Evolutionary conservation across 2,113 vertebrate species (phyloP), one percentile per base, ranked within the genome.

Genomic region (Puntigrus tetrazona): DNA sequence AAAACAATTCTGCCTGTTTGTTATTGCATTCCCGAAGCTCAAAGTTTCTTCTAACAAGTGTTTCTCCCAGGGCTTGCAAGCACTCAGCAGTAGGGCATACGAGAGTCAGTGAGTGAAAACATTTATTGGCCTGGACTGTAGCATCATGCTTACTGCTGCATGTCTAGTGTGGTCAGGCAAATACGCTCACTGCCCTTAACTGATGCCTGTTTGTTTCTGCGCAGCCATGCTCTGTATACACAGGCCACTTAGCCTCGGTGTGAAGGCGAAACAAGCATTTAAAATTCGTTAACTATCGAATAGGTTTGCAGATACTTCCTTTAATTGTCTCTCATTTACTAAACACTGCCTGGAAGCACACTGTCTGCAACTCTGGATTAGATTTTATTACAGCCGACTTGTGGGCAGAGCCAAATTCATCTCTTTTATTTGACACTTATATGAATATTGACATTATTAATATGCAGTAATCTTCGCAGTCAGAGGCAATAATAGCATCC

Each of bases 1-100:
- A 77, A 82, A 78, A 67, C 29, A 73, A 65, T 83, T 79, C 22
- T 67, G 36, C 16, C 20, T 61, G 73, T 65, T 78, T 87, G 69
- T 84, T 87, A 81, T 84, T 87, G 36, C 77, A 16, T 50, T 86
- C 77, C 34, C 55, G 57, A 55, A 78, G 83, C 61, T 70, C 45
- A 65, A 50, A 29, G n/a, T 52, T 77, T 63, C 27, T 78, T 67
- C 38, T 34, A 52, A 67, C 14, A 45, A 78, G 80, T 84, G 43
- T 38, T 78, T 55, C 43, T 78, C 47, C 70, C 61, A 52, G 38
- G 82, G 57, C 59, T 38, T n/a, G 27, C 38, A 43, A 52, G n/a
- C 31, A 77, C 13, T 65, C 57, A n/a, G 11, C n/a, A 63, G 16
- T 1, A 34, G 75, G 5, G 4, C 74, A 55, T 63, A 47, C 14